Conservation (phyloP, 1,140 invertebrate species). For the Metopolophium dirhodum region DNA sequence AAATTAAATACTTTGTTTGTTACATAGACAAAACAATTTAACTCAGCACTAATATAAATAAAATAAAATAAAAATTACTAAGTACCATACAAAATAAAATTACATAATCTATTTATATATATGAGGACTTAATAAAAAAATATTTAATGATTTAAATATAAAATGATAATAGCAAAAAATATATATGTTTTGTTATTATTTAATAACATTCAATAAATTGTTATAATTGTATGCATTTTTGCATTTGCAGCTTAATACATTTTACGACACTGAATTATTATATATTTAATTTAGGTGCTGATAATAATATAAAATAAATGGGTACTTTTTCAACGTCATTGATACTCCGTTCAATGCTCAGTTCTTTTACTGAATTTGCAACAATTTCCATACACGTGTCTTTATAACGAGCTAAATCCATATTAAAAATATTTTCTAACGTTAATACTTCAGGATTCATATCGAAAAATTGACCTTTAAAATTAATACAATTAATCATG, state of each 20-base stretch:
- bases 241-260: not conserved
- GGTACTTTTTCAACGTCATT: constrained; percentile 66
- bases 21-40: not conserved
- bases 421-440: constrained; percentile 87
- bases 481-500: not conserved
- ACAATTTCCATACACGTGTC: constrained; percentile 85
- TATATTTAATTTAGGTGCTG: not conserved
- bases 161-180: not conserved
- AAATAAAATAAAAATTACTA: not conserved
- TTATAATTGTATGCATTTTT: not conserved
- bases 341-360: constrained; percentile 84
- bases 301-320: not conserved
- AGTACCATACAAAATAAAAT: not conserved
- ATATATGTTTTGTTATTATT: not conserved
- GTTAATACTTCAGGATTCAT: constrained; percentile 87
- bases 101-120: not conserved
- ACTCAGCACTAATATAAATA: not conserved
- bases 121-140: not conserved
- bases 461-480: constrained; percentile 77
- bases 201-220: not conserved
- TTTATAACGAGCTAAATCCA: constrained; percentile 85
- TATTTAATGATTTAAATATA: not conserved
- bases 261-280: not conserved
- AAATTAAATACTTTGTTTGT: too few species aligned
- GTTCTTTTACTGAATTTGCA: constrained; percentile 84